phyloP scores from a whole-genome alignment of 2,888 invertebrate species.

The Torymus texanus region DNA sequence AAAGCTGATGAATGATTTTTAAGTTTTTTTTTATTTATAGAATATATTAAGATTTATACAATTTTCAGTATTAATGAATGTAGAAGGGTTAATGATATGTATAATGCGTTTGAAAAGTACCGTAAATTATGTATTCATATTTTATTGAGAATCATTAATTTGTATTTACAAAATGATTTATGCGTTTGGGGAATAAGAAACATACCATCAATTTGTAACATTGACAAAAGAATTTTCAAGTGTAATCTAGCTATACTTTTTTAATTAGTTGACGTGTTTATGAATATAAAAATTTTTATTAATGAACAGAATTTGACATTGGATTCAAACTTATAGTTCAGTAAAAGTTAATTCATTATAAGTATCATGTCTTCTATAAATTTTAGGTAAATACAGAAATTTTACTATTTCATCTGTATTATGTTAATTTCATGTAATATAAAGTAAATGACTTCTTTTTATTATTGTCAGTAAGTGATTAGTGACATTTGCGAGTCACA shows the following conservation, averaged over 20 bases:
- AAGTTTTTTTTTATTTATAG: too few species aligned
- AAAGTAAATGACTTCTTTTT: constrained; percentile 15
- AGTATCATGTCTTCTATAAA: constrained; percentile 32
- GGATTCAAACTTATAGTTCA: constrained; percentile 14
- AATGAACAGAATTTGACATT: too few species aligned
- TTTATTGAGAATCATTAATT: constrained; percentile 14
- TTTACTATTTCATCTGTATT: background rate
- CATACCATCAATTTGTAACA: constrained; percentile 3
- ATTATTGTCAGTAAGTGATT: constrained; percentile 7
- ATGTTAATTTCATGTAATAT: constrained; percentile 6
- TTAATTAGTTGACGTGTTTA: too few species aligned
- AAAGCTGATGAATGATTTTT: too few species aligned
- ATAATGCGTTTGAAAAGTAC: constrained; percentile 15
- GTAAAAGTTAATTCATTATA: constrained; percentile 18
- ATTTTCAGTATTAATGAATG: constrained; percentile 11
- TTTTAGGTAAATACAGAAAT: constrained; percentile 20
- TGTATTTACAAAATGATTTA: constrained; percentile 43
- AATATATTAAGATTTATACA: background rate
- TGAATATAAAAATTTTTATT: too few species aligned
- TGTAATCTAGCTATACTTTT: background rate
- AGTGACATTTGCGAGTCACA: background rate
- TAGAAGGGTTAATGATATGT: constrained; percentile 21
- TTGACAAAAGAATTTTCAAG: constrained; percentile 10
- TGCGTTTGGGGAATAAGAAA: constrained; percentile 29
- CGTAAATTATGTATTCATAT: background rate